phyloP scores from a whole-genome alignment of 2,888 invertebrate genomes.

The Lasiommata megera region DNA sequence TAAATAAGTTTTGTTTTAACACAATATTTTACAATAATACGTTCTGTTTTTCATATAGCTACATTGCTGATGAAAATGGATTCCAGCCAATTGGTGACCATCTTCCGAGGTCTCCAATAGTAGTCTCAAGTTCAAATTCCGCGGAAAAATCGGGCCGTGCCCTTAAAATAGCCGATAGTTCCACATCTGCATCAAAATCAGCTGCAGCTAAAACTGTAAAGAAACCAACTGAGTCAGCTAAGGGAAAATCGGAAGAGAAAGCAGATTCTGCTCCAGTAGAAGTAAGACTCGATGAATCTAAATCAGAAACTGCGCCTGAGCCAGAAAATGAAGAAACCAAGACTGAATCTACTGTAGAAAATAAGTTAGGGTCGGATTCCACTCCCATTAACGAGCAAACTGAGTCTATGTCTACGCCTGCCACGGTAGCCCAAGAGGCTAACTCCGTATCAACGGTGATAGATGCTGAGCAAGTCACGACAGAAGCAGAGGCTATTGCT shows the following conservation, averaged over 20 bases:
- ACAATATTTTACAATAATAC: background rate
- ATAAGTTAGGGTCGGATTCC: background rate
- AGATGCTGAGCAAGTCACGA: background rate
- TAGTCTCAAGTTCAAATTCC: conserved; percentile 31
- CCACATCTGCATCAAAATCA: conserved; percentile 40
- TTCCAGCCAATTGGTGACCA: conserved; percentile 86
- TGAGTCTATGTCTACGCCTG: background rate
- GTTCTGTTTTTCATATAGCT: conserved; percentile 54
- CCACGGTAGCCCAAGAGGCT: conserved; percentile 23
- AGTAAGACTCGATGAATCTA: background rate
- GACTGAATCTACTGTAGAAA: conserved; percentile 12
- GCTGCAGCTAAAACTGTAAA: conserved; percentile 28
- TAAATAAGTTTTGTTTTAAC: too few species aligned
- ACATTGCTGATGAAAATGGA: conserved; percentile 87
- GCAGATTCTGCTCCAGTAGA: background rate
- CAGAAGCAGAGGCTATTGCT: conserved; percentile 10
- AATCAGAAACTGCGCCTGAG: conserved; percentile 7
- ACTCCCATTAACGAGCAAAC: conserved; percentile 1
- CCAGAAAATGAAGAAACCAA: conserved; percentile 5
- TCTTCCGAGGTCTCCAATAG: conserved; percentile 68
- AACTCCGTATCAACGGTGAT: conserved; percentile 7
- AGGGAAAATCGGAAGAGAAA: background rate
- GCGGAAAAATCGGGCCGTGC: conserved; percentile 49
- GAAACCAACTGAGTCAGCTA: conserved; percentile 15
- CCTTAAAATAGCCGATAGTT: conserved; percentile 41